A percentile compares a stretch with the other conserved stretches of the same genome.
Evolutionary conservation across 2,113 vertebrate species (phyloP).

Genomic region (Astatotilapia flaviijosephi): DNA sequence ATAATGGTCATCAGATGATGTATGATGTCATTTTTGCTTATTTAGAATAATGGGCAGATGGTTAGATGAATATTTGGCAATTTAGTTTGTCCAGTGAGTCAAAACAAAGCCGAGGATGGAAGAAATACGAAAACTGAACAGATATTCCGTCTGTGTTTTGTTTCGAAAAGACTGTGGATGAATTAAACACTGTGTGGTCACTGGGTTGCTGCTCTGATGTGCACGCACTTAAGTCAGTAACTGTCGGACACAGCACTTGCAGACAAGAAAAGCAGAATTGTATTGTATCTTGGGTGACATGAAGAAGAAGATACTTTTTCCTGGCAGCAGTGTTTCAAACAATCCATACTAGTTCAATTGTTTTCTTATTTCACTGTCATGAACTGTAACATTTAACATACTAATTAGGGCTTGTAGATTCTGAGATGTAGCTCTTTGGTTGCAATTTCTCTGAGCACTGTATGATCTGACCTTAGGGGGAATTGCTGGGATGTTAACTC

Average conservation of each 20-base stretch:
- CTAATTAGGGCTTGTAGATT: neutral
- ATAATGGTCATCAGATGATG: conserved; percentile 89
- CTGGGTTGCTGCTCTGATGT: neutral
- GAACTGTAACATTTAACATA: neutral
- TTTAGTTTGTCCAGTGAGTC: neutral
- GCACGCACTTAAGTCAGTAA: neutral
- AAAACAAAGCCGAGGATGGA: neutral
- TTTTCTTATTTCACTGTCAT: neutral
- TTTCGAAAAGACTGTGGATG: neutral
- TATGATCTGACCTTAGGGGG: neutral
- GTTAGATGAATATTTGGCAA: neutral
- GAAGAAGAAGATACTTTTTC: neutral
- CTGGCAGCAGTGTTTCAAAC: neutral
- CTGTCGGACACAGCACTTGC: neutral
- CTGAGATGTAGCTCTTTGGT: neutral
- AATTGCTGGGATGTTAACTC: neutral
- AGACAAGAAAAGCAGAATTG: neutral
- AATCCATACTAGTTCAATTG: neutral
- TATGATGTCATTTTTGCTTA: conserved; percentile 92
- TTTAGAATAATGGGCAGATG: conserved; percentile 38
- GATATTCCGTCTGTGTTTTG: neutral
- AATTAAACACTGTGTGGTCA: neutral
- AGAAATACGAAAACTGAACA: neutral
- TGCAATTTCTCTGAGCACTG: neutral
- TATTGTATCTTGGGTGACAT: neutral